Conservation (phyloP, 2,888 invertebrate genomes). For the Dilophus febrilis region DNA sequence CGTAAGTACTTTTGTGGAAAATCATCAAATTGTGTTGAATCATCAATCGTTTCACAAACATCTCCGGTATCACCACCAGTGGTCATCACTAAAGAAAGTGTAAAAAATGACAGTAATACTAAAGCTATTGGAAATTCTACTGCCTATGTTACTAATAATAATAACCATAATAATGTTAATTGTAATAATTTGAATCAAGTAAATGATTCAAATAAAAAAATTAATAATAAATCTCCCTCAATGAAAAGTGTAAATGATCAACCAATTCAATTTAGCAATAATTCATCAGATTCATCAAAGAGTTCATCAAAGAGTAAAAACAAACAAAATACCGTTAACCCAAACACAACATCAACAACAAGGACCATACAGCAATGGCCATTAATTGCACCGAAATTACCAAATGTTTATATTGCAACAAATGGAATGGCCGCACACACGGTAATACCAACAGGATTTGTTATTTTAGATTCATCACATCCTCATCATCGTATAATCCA, state of each 20-base stretch:
- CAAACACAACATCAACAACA: slow-evolving; percentile 5
- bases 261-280: background rate
- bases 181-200: too few relatives aligned
- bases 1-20: slow-evolving; percentile 14
- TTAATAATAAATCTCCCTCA: background rate
- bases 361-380: slow-evolving; percentile 11
- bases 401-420: slow-evolving; percentile 10
- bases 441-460: slow-evolving; percentile 4
- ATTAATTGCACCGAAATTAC: slow-evolving; percentile 12
- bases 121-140: too few relatives aligned
- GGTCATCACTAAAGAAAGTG: too few relatives aligned
- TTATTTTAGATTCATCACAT: slow-evolving; percentile 13
- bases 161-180: background rate
- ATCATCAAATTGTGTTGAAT: background rate
- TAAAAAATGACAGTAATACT: too few relatives aligned
- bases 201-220: too few relatives aligned
- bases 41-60: background rate
- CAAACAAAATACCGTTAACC: background rate
- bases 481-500: too few relatives aligned
- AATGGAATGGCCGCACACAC: too few relatives aligned
- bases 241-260: background rate
- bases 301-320: background rate
- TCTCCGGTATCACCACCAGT: background rate
- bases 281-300: background rate
- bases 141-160: too few relatives aligned